A percentile compares a stretch with the other conserved stretches of the same genome.
Evolutionary conservation across 2,113 vertebrate species (phyloP).

Genomic region (Leucopternis melanops): DNA sequence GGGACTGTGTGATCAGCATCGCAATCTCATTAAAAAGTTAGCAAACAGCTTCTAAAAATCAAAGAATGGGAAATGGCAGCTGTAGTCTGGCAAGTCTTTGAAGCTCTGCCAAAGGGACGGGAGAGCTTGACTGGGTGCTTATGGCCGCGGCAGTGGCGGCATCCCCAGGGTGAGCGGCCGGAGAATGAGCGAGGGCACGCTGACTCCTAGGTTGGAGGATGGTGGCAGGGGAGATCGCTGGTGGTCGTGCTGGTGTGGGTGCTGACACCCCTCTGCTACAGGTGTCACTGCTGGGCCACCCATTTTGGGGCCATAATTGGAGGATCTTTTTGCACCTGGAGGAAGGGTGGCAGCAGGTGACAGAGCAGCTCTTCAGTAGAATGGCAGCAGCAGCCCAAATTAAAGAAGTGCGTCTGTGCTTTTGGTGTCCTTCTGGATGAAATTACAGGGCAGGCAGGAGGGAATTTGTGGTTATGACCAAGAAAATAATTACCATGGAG

Average conservation of each 20-base stretch:
- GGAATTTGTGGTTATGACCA: not conserved
- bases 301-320: rapidly evolving
- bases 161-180: not conserved
- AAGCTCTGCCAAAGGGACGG: not conserved
- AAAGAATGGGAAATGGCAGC: not conserved
- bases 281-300: rapidly evolving
- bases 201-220: not conserved
- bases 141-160: rapidly evolving
- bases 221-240: not conserved
- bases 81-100: not conserved
- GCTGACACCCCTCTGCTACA: not conserved
- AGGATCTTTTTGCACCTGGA: not conserved
- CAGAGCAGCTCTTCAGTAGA: not conserved
- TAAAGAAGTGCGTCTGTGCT: not conserved
- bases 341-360: not conserved
- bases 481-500: not conserved
- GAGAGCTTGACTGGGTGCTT: not conserved
- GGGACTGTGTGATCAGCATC: not conserved
- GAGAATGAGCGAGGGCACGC: not conserved
- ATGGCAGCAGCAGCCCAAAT: not conserved
- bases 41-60: not conserved
- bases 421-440: not conserved
- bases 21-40: not conserved
- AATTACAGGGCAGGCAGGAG: not conserved
- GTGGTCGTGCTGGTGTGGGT: not conserved